Percentiles rank a stretch among this genome's conserved stretches.
These are phyloP conservation scores for Anticlea derivata DNA, from an alignment of 2,888 invertebrate species.

Conservation along the genomic window DNA sequence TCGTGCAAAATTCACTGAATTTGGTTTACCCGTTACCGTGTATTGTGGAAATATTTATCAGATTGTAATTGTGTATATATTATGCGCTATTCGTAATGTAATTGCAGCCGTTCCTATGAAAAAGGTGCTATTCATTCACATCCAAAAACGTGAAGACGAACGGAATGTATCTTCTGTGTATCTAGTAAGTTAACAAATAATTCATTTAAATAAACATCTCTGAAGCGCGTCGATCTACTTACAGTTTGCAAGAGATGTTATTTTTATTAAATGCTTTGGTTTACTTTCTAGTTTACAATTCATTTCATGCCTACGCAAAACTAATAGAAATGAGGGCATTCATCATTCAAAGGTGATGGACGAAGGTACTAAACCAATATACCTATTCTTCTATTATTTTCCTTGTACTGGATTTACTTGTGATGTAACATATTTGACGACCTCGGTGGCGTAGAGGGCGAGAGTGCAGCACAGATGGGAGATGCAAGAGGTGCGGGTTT, in stretches of 20 bases:
- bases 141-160: conserved; percentile 53
- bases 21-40: neutral
- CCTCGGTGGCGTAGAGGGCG: too few species aligned
- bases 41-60: neutral
- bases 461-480: too few species aligned
- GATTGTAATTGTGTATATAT: too few species aligned
- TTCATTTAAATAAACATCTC: conserved; percentile 3
- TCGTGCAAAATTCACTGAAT: neutral
- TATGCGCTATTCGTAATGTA: conserved; percentile 34
- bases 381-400: too few species aligned
- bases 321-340: conserved; percentile 1
- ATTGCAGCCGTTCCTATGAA: conserved; percentile 39
- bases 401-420: too few species aligned
- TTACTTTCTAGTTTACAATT: neutral
- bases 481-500: too few species aligned
- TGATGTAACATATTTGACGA: too few species aligned
- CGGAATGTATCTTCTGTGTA: conserved; percentile 64
- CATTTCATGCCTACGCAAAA: conserved; percentile 20
- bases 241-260: neutral
- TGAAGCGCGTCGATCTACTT: neutral
- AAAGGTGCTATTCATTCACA: conserved; percentile 39
- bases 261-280: too few species aligned
- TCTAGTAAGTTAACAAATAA: conserved; percentile 54
- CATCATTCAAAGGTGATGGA: too few species aligned
- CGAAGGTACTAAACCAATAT: too few species aligned